Evolutionary conservation across 2,797 vertebrate species (phyloP), one percentile per base, ranked within the genome.

Genomic region (Telmatherina bonti): DNA sequence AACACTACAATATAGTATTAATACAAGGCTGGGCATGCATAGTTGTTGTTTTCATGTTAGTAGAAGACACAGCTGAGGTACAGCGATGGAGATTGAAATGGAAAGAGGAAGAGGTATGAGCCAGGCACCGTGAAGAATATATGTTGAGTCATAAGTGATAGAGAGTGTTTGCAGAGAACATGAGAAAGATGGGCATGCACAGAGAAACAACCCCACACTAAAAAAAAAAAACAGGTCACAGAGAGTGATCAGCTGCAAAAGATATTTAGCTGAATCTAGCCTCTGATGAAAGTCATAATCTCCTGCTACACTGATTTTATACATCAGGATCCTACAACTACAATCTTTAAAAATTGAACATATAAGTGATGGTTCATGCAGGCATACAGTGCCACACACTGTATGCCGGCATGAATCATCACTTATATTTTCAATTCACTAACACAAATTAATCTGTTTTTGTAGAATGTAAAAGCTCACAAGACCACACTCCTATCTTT

Each of bases 1-100:
- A 87, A 78, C 53, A 82, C 66, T 73, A 78, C 60, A 85, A 47
- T 64, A 52, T 70, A 56, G 56, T 70, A 55, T 16, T 11, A 77
- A 74, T 78, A 33, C 67, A 76, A 73, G 22, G 13, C 20, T 53
- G 55, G 30, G 67, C n/a, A 58, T 59, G 58, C 49, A 66, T 49
- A 65, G 53, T 7, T 67, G 31, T 52, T 27, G 61, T 59, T 36
- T 54, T 77, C 24, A n/a, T 76, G 58, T 71, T 65, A 61, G 36
- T 57, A 38, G 52, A 75, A 36, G 31, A 52, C 70, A 63, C 27
- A 45, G 22, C 47, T 60, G 33, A 62, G 5, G 53, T 24, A 74
- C n/a, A 56, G 38, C 24, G 45, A 70, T 59, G 64, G 31, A 64
- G 64, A 55, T 35, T 55, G 38, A n/a, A 61, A 74, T 45, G 26